These are phyloP conservation scores for Ceyx cyanopectus DNA, from an alignment of 2,113 vertebrate genomes.

Conservation along the genomic window DNA sequence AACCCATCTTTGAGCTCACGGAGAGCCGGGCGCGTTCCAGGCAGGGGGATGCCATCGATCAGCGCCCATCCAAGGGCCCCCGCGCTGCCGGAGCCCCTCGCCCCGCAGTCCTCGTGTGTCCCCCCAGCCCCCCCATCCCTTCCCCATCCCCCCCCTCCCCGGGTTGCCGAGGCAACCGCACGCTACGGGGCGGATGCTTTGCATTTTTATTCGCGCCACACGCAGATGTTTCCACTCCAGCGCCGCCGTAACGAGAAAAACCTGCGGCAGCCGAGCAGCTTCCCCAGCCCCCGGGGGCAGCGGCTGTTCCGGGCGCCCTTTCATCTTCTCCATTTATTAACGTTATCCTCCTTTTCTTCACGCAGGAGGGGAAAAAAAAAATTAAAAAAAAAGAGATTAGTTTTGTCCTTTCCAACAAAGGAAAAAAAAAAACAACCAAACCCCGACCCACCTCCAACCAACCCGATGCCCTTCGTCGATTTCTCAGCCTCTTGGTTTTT, in stretches of 20 bases:
- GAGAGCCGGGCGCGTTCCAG: slow-evolving; percentile 66
- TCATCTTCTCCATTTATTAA: slow-evolving; percentile 32
- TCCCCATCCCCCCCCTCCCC: no score
- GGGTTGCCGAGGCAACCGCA: slow-evolving; percentile 77
- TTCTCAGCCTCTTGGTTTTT: not conserved
- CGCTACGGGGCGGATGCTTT: slow-evolving; percentile 54
- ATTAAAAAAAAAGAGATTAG: not conserved
- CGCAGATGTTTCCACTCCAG: slow-evolving; percentile 63
- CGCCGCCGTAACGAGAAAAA: slow-evolving; percentile 60
- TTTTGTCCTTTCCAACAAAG: not conserved
- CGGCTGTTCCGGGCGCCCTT: slow-evolving; percentile 29
- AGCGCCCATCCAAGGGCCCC: slow-evolving; percentile 81
- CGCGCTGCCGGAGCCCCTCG: no score
- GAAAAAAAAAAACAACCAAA: no score
- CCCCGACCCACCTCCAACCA: not conserved
- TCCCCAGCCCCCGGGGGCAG: slow-evolving; percentile 12
- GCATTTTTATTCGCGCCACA: slow-evolving; percentile 48
- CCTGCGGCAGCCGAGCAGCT: slow-evolving; percentile 46
- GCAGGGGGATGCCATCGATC: slow-evolving; percentile 84
- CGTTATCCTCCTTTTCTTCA: not conserved
- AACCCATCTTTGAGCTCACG: slow-evolving; percentile 1
- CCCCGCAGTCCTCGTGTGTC: no score
- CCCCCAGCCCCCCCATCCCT: no score
- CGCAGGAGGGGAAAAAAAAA: not conserved
- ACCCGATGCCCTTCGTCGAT: no score